Base-by-base conservation (phyloP, 2,113 vertebrate genomes). In the Pimephales promelas region DNA sequence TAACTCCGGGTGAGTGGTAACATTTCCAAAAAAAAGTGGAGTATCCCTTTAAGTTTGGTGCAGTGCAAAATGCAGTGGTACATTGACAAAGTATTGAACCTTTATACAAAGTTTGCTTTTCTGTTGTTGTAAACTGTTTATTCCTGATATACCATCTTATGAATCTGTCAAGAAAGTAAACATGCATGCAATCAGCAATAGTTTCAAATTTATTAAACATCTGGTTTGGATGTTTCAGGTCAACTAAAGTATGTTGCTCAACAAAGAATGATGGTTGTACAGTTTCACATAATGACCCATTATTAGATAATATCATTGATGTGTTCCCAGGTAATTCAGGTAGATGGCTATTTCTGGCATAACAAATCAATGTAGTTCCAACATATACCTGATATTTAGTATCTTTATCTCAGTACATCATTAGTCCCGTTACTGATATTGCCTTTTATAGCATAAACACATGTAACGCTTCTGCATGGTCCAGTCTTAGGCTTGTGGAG, bases 331-430 rank as follows among this genome's bases (percentile, higher is more conserved):
- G 28, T 56, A 43, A 77, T 34, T 77, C 31, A 40, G 24, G 10
- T n/a, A 3, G 6, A 54, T 8, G 18, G 64, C 24, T 49, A 34
- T 64, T 36, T 24, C 7, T 70, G 45, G 77, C 77, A 80, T 26
- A 49, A 66, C 16, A 66, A 80, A 80, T 49, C 64, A 56, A 54
- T 40, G 24, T 13, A 24, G 28, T 52, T 52, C 47, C 40, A 54
- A 81, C 16, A 64, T 3, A 49, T 26, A 13, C 14, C 34, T 61
- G 13, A n/a, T 79, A n/a, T 57, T 56, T 24, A 13, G 22, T 77
- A 54, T 77, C 74, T 79, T 78, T 62, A 79, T 79, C 57, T 79
- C 24, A 8, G 3, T 11, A 40, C 7, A 47, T 47, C 4, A 47
- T 79, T 64, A 64, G 40, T 31, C 24, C 24, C 57, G 31, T 24